These are phyloP conservation scores for Ceramica pisi DNA, from an alignment of 2,888 invertebrate genomes.

Conservation along the genomic window DNA sequence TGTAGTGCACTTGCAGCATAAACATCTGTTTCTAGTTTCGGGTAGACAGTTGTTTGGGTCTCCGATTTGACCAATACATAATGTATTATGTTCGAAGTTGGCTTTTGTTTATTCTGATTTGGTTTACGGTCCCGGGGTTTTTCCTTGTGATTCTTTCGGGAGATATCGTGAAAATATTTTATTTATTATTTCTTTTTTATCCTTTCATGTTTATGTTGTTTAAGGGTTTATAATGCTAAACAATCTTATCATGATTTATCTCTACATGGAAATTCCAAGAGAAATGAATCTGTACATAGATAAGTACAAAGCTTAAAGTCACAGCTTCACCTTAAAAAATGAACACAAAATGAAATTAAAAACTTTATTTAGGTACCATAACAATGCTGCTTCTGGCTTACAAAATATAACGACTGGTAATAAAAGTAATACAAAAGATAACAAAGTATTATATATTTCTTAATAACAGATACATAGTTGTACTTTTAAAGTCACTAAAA, in stretches of 20 bases:
- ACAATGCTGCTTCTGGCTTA: conserved; percentile 3
- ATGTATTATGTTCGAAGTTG: conserved; percentile 47
- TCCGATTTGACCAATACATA: conserved; percentile 52
- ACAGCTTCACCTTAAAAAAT: background rate
- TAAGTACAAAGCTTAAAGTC: background rate
- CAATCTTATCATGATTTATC: background rate
- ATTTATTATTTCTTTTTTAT: background rate
- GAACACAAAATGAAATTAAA: conserved; percentile 26
- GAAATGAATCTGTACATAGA: background rate
- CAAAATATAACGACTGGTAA: conserved; percentile 21
- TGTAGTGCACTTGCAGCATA: conserved; percentile 70
- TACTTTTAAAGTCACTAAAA: conserved; percentile 47
- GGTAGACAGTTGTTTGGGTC: conserved; percentile 32
- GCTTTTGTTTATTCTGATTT: conserved; percentile 15
- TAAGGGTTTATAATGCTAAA: background rate
- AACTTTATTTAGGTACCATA: conserved; percentile 31
- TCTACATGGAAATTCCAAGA: background rate
- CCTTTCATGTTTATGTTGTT: background rate
- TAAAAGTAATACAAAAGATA: conserved; percentile 51
- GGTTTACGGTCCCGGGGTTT: background rate
- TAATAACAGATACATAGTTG: conserved; percentile 42
- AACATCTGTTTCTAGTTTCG: conserved; percentile 70
- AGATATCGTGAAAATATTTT: background rate
- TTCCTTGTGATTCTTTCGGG: background rate
- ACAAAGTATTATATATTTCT: conserved; percentile 44